These are phyloP conservation scores for Chloroceryle amazona DNA, from an alignment of 2,797 vertebrate genomes.

Conservation along the genomic window DNA sequence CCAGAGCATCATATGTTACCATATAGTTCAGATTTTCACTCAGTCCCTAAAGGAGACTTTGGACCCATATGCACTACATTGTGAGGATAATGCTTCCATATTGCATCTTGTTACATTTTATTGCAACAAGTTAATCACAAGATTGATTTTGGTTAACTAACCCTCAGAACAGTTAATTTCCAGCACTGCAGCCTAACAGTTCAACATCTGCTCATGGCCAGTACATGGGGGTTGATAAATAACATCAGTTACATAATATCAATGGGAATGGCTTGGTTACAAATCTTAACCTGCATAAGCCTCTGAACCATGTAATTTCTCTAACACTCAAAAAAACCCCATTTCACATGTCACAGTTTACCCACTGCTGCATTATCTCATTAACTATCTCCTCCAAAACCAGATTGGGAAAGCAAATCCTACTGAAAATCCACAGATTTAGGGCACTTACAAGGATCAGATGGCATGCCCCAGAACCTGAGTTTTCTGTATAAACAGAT, in stretches of 20 bases:
- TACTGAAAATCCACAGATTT: constrained; percentile 34
- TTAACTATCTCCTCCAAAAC: constrained; percentile 28
- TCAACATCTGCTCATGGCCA: constrained; percentile 25
- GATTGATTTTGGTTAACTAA: background rate
- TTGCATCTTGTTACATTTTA: background rate
- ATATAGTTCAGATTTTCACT: background rate
- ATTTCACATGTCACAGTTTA: background rate
- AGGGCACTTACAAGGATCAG: background rate
- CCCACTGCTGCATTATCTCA: constrained; percentile 33
- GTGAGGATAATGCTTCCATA: background rate
- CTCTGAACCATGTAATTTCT: constrained; percentile 5
- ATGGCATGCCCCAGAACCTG: background rate
- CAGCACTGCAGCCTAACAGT: accelerated
- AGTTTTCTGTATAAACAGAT: background rate
- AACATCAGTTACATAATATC: constrained; percentile 23
- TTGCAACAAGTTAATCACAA: background rate
- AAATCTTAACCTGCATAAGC: constrained; percentile 34
- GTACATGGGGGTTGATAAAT: constrained; percentile 32
- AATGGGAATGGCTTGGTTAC: constrained; percentile 38
- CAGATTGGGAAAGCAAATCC: constrained; percentile 35
- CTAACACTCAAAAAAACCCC: background rate
- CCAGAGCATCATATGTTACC: background rate
- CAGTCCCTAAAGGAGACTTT: too few species aligned
- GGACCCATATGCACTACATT: background rate
- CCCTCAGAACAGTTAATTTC: constrained; percentile 8